A percentile compares a stretch with the other conserved stretches of the same genome.
Conservation (phyloP, 1,140 invertebrate genomes). For the Lordiphosa mommai region DNA sequence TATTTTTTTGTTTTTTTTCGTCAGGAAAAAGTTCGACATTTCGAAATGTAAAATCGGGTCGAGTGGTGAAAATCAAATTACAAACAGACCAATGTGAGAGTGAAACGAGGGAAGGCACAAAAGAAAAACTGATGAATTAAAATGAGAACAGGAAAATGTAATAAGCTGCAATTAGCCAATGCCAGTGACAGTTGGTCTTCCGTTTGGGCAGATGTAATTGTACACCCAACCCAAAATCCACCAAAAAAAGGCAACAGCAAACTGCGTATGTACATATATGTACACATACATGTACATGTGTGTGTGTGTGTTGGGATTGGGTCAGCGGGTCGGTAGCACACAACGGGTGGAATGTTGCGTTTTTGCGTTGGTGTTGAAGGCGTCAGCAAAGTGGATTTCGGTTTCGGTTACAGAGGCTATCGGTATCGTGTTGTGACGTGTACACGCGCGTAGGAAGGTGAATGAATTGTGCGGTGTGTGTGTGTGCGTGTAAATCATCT, state of each 20-base stretch:
- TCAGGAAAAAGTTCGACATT: conserved; percentile 43
- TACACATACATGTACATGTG: conserved; percentile 14
- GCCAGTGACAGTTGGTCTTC: neutral
- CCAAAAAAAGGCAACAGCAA: neutral
- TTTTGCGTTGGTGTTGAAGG: conserved; percentile 35
- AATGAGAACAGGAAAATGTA: neutral
- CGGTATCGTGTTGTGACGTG: conserved; percentile 46
- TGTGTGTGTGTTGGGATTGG: conserved; percentile 48
- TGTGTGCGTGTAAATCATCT: conserved; percentile 3
- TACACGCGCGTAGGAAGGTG: conserved; percentile 53
- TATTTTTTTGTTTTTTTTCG: no score
- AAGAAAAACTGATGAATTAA: conserved; percentile 5
- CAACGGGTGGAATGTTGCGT: conserved; percentile 65
- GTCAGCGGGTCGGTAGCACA: conserved; percentile 68
- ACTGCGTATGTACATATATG: conserved; percentile 9
- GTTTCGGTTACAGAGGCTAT: conserved; percentile 34
- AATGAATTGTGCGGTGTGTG: conserved; percentile 45
- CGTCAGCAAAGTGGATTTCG: conserved; percentile 41
- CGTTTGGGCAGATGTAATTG: conserved; percentile 24
- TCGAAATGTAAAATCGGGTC: conserved; percentile 66
- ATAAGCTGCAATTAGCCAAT: neutral
- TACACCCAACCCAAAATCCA: neutral
- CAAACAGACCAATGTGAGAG: conserved; percentile 35
- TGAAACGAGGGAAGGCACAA: conserved; percentile 23
- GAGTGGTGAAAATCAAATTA: conserved; percentile 69